Conservation (phyloP, 2,797 vertebrate species). For the Ptychadena robeensis region DNA sequence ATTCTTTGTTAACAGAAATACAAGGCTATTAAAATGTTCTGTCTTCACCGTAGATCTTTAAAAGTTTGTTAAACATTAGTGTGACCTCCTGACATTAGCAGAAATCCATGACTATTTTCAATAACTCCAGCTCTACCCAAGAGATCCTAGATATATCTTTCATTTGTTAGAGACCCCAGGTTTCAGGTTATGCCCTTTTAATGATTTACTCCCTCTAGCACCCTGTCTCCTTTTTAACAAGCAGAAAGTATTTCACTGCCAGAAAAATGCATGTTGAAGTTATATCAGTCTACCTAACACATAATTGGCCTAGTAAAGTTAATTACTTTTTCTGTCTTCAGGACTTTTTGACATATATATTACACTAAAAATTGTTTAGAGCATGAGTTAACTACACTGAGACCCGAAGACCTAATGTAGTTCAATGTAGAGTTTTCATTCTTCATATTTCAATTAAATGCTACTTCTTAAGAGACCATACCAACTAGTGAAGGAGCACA, state of each 20-base stretch:
- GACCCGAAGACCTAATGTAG: too few relatives aligned
- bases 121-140: slow-evolving; percentile 18
- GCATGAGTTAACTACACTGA: not conserved
- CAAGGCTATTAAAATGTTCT: slow-evolving; percentile 20
- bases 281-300: slow-evolving; percentile 4
- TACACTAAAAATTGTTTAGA: not conserved
- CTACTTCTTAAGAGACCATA: too few relatives aligned
- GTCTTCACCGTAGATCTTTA: slow-evolving; percentile 5
- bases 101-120: slow-evolving; percentile 26
- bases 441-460: too few relatives aligned
- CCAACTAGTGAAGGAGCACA: too few relatives aligned
- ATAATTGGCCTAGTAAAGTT: not conserved
- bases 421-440: too few relatives aligned
- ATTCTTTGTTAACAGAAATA: slow-evolving; percentile 28
- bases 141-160: slow-evolving; percentile 27
- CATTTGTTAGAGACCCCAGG: not conserved
- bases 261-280: not conserved
- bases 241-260: slow-evolving; percentile 4
- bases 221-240: slow-evolving; percentile 5
- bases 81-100: slow-evolving; percentile 37
- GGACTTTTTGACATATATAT: not conserved
- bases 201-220: slow-evolving; percentile 8
- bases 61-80: slow-evolving; percentile 30
- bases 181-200: slow-evolving; percentile 3
- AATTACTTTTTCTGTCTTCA: not conserved